Evolutionary conservation across 2,113 vertebrate species (phyloP), one percentile per base, ranked within the genome.

Genomic region (Brachyhypopomus occidentalis): DNA sequence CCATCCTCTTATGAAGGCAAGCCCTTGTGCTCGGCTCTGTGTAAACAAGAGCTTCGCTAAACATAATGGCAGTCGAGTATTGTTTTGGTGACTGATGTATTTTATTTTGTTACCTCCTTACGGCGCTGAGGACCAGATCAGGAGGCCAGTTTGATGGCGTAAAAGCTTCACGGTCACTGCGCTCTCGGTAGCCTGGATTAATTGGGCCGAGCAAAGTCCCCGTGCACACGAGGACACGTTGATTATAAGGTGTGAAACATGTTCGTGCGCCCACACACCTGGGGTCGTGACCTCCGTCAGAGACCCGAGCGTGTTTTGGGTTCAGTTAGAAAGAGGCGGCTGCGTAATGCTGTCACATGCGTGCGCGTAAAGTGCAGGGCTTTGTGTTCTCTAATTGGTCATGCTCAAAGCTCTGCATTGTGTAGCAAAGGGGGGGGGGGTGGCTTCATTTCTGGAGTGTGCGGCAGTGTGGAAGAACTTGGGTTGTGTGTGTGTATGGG

Each of bases 131-230:
- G 20, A 45, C 41, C 25, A 56, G 74, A 72, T 77, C 58, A 22
- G 38, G 55, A 11, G 63, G 67, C 19, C 11, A 3, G 0, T 63
- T 67, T 75, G n/a, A 17, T 23, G 38, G 38, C 73, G 6, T 11
- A 2, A 16, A 22, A 58, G 19, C 62, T 2, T 72, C 62, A 62
- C 23, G 20, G 12, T 64, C 41, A 8, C 73, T 1, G 63, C 30
- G 78, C 73, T 66, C 77, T 58, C 34, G 20, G 73, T 36, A 19
- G 11, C 25, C 36, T 56, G 30, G 73, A 70, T 77, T 80, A 80
- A 80, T 72, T 66, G 62, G 59, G 23, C 45, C 5, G 19, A 60
- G 25, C 69, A 22, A 59, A 81, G 73, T 52, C 59, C 38, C 74
- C 56, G 48, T 56, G 69, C 34, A 23, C 58, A 56, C 56, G 66